These are phyloP conservation scores for Plecotus auritus DNA, from an alignment of 2,113 vertebrate species.

Conservation along the genomic window DNA sequence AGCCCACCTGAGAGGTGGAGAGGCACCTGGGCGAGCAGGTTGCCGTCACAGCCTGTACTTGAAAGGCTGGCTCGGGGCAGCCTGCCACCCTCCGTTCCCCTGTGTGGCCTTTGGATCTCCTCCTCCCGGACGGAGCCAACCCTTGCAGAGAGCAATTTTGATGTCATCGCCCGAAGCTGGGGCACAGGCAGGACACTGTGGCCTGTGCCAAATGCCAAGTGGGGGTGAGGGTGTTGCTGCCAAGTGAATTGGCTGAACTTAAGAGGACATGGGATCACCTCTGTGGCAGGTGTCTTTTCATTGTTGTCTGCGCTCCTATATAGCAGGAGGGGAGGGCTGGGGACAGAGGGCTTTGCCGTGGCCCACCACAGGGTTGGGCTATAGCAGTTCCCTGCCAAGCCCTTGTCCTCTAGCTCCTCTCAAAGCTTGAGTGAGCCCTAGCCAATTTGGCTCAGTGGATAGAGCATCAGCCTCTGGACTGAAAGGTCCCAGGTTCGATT, in stretches of 20 bases:
- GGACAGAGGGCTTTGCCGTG: background rate
- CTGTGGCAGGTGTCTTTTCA: background rate
- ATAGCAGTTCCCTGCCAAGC: background rate
- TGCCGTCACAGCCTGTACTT: constrained; percentile 70
- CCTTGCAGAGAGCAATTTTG: constrained; percentile 69
- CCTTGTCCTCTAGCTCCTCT: background rate
- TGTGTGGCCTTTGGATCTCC: constrained; percentile 39
- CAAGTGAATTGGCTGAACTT: constrained; percentile 39
- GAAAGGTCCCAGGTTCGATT: too few species aligned
- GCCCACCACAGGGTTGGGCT: too few species aligned
- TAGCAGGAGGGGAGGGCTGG: background rate
- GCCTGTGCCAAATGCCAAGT: constrained; percentile 29
- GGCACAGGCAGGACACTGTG: constrained; percentile 20
- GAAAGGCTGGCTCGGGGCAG: constrained; percentile 61
- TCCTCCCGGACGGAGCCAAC: constrained; percentile 39
- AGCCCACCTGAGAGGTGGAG: background rate
- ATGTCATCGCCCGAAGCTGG: constrained; percentile 47
- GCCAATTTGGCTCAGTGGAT: too few species aligned
- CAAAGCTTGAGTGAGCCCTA: background rate
- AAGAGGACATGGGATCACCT: constrained; percentile 22
- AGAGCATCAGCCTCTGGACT: too few species aligned
- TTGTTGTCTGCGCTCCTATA: background rate
- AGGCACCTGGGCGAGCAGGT: constrained; percentile 57
- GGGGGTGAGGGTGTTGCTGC: background rate
- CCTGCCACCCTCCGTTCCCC: constrained; percentile 21